Evolutionary conservation across 1,140 invertebrate species (phyloP).

Genomic region (Matsumurasca onukii): DNA sequence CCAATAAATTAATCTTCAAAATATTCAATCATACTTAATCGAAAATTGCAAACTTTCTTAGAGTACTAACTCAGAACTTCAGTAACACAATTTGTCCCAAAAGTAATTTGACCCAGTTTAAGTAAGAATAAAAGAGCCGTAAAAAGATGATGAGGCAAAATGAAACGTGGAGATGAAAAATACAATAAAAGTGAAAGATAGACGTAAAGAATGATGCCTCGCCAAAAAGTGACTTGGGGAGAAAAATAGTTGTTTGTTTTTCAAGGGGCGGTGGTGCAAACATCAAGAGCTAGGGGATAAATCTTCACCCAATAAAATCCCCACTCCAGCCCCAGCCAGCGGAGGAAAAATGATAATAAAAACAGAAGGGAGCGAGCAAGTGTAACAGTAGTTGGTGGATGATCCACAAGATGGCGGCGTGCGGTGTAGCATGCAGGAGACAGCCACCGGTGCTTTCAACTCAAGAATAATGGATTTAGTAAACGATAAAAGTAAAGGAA

Average conservation of each 20-base stretch:
- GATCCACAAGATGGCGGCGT: neutral
- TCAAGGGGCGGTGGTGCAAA: slow-evolving; percentile 19
- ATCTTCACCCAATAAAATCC: slow-evolving; percentile 33
- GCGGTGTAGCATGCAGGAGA: neutral
- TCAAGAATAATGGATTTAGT: no score
- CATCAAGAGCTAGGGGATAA: slow-evolving; percentile 31
- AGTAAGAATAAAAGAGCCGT: neutral
- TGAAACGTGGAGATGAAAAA: slow-evolving; percentile 1
- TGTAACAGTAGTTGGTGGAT: slow-evolving; percentile 18
- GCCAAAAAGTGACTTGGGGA: slow-evolving; percentile 17
- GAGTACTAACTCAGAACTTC: no score
- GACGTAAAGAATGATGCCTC: slow-evolving; percentile 11
- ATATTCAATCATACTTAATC: no score
- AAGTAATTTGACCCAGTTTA: no score
- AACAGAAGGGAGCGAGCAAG: slow-evolving; percentile 30
- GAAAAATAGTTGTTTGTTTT: slow-evolving; percentile 31
- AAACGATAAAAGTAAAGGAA: no score
- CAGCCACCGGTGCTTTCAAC: no score
- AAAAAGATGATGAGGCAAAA: neutral
- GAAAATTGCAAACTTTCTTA: no score
- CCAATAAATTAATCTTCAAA: no score
- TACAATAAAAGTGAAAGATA: slow-evolving; percentile 23
- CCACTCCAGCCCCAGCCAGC: slow-evolving; percentile 8
- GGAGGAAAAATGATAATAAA: slow-evolving; percentile 33
- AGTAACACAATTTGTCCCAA: no score